Conservation (phyloP, 2,888 invertebrate genomes). For the Punctoribates punctum region DNA sequence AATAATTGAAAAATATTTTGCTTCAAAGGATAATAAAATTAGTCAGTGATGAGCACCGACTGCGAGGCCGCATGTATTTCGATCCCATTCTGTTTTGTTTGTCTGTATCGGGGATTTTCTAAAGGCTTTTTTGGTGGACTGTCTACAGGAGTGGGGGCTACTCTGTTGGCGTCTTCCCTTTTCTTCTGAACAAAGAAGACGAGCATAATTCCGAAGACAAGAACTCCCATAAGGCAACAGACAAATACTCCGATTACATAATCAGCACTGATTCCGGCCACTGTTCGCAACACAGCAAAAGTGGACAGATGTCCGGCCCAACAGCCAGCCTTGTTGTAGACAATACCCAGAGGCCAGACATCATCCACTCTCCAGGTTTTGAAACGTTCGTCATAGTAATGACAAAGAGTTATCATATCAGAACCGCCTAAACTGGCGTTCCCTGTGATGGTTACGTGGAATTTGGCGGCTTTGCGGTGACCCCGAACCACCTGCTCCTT, state of each 20-base stretch:
- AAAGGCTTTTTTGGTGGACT: not conserved
- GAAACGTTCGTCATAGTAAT: slow-evolving; percentile 45
- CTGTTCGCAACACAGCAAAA: slow-evolving; percentile 36
- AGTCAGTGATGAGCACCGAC: slow-evolving; percentile 14
- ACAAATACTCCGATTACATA: slow-evolving; percentile 47
- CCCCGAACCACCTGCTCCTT: slow-evolving; percentile 39
- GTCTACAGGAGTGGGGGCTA: not conserved
- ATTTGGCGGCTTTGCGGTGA: slow-evolving; percentile 36
- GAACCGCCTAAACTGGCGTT: slow-evolving; percentile 36
- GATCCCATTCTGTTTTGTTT: slow-evolving; percentile 14
- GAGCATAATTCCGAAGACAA: slow-evolving; percentile 47
- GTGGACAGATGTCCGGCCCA: slow-evolving; percentile 43
- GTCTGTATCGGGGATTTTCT: slow-evolving; percentile 22
- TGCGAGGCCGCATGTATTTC: slow-evolving; percentile 25
- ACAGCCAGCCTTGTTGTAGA: slow-evolving; percentile 32
- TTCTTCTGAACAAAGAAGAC: slow-evolving; percentile 48
- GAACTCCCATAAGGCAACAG: slow-evolving; percentile 47
- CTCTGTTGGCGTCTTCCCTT: slow-evolving; percentile 3
- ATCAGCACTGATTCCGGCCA: slow-evolving; percentile 38
- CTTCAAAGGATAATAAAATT: no score
- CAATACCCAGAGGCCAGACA: slow-evolving; percentile 39
- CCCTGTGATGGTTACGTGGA: slow-evolving; percentile 43
- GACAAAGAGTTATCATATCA: slow-evolving; percentile 43
- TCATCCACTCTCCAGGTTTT: slow-evolving; percentile 45
- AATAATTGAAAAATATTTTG: no score